Evolutionary conservation across 2,888 invertebrate species (phyloP), one percentile per base, ranked within the genome.

Genomic region (Doris montereyensis): DNA sequence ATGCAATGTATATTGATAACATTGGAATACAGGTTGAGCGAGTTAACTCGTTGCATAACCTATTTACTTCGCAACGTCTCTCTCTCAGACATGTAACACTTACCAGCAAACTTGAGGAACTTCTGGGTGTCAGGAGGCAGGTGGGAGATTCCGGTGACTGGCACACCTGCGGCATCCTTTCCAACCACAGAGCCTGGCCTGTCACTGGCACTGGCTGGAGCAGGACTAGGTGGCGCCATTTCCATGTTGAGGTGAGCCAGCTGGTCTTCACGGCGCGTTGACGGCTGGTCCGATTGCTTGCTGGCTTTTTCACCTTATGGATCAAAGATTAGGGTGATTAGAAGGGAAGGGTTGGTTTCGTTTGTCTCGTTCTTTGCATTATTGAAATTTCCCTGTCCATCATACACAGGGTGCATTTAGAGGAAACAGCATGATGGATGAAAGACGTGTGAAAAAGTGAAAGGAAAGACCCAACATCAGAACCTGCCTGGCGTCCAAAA

Each of bases 21-120:
- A n/a, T n/a, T n/a, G n/a, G n/a, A n/a, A n/a, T n/a, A n/a, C n/a
- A n/a, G n/a, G n/a, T n/a, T n/a, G n/a, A n/a, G n/a, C n/a, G n/a
- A n/a, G n/a, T n/a, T n/a, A n/a, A n/a, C n/a, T n/a, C n/a, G n/a
- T n/a, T n/a, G n/a, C n/a, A n/a, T n/a, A n/a, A n/a, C n/a, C n/a
- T n/a, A n/a, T n/a, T n/a, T n/a, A n/a, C n/a, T n/a, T n/a, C n/a
- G n/a, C n/a, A n/a, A n/a, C n/a, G n/a, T n/a, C n/a, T n/a, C n/a
- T n/a, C n/a, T n/a, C n/a, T n/a, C n/a, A n/a, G n/a, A n/a, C n/a
- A n/a, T n/a, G n/a, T 2, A 34, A 52, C 3, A 52, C 76, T 77
- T 62, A 94, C 94, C 94, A 58, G 96, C 96, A 92, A 96, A 96
- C 85, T 94, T 94, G 58, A 97, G 93, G 92, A 96, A 95, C 91